These are phyloP conservation scores for Drosophila vallismaia DNA, from an alignment of 2,888 invertebrate species.

Conservation along the genomic window DNA sequence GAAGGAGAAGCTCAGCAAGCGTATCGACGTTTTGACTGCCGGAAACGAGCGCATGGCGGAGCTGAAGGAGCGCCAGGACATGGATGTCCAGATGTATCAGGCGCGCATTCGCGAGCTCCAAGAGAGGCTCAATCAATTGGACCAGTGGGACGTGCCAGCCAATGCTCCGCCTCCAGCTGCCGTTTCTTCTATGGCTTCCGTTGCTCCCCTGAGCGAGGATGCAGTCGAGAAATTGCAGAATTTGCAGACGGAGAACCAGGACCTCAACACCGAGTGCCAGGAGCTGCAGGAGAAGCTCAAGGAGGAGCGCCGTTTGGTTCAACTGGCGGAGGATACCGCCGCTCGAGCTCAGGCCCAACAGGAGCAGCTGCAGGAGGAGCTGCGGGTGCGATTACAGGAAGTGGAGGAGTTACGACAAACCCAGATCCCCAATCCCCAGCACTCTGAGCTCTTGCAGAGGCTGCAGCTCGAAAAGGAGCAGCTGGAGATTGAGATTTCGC, in stretches of 20 bases:
- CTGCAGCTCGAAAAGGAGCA: slow-evolving; percentile 3
- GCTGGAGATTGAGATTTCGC: slow-evolving; percentile 5
- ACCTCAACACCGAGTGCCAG: slow-evolving; percentile 87
- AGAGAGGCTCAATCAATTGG: slow-evolving; percentile 86
- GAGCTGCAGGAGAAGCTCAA: slow-evolving; percentile 86
- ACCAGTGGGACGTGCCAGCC: slow-evolving; percentile 83
- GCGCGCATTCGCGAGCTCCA: slow-evolving; percentile 89
- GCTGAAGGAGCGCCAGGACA: slow-evolving; percentile 92
- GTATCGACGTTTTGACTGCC: slow-evolving; percentile 89
- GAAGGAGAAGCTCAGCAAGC: slow-evolving; percentile 88
- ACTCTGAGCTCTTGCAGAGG: neutral
- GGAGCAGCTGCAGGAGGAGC: slow-evolving; percentile 26
- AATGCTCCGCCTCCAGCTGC: neutral
- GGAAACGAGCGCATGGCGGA: slow-evolving; percentile 92
- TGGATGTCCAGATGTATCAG: slow-evolving; percentile 89
- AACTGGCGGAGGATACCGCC: slow-evolving; percentile 75
- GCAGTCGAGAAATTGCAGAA: slow-evolving; percentile 82
- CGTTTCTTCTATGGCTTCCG: neutral
- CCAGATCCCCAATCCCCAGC: slow-evolving; percentile 4
- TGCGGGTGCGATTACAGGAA: slow-evolving; percentile 8
- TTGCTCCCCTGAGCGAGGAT: neutral
- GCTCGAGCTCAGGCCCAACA: slow-evolving; percentile 12
- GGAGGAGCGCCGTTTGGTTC: slow-evolving; percentile 83
- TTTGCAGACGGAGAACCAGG: slow-evolving; percentile 85
- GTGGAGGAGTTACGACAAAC: slow-evolving; percentile 6